phyloP scores from a whole-genome alignment of 2,797 vertebrate species.

The Malurus splendens region DNA sequence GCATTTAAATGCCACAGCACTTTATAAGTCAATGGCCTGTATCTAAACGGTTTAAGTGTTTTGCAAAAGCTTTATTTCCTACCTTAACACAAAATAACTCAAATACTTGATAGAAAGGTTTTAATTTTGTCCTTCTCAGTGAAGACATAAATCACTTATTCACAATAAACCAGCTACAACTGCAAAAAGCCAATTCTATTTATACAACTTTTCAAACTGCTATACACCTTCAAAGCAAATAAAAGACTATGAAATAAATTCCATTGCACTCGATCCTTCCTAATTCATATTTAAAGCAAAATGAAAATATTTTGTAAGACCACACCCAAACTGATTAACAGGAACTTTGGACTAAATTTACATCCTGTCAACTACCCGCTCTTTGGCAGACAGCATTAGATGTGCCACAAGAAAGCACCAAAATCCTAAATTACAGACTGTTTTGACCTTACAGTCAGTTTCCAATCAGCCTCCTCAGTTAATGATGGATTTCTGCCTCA shows the following conservation, averaged over 20 bases:
- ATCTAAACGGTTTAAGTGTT: not conserved
- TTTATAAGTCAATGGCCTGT: not conserved
- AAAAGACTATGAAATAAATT: not conserved
- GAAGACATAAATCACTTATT: not conserved
- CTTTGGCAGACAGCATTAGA: not conserved
- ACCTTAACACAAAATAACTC: not conserved
- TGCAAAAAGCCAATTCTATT: not conserved
- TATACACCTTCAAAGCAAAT: not conserved
- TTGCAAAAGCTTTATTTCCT: not conserved
- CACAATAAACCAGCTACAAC: not conserved
- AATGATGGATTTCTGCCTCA: not conserved
- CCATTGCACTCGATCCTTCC: not conserved
- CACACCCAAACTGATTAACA: not conserved
- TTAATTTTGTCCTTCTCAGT: not conserved
- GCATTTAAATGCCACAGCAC: not conserved
- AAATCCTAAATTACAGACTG: not conserved
- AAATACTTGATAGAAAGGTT: not conserved
- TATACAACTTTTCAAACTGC: not conserved
- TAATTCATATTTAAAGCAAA: not conserved
- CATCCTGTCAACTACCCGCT: not conserved
- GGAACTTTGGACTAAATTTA: not conserved
- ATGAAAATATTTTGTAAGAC: not conserved
- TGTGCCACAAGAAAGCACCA: not conserved
- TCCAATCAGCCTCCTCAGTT: not conserved
- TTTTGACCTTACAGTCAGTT: not conserved